Evolutionary conservation across 2,888 invertebrate genomes (phyloP).

Genomic region (Teleogryllus oceanicus): DNA sequence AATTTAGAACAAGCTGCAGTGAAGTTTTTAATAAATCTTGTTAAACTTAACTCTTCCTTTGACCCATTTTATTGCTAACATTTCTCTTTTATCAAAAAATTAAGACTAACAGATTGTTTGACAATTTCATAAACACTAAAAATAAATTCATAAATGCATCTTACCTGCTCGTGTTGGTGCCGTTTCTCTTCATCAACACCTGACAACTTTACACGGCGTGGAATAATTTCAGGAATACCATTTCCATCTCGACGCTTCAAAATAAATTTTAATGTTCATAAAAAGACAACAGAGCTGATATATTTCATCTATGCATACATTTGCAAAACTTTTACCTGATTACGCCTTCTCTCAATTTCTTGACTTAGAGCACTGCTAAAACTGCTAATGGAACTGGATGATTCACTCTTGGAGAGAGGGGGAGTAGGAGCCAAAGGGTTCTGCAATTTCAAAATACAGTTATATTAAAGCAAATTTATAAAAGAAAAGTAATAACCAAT

Average conservation of each 20-base stretch:
- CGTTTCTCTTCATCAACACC: conserved; percentile 59
- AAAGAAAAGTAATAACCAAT: too few relatives aligned
- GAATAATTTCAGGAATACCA: conserved; percentile 47
- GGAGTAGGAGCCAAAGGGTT: conserved; percentile 33
- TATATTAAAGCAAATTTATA: too few relatives aligned
- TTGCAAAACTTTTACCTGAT: conserved; percentile 54
- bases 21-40: too few relatives aligned
- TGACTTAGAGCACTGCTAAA: conserved; percentile 67
- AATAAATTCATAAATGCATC: too few relatives aligned
- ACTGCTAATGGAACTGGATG: conserved; percentile 50
- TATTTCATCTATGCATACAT: neutral
- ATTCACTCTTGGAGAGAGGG: conserved; percentile 46
- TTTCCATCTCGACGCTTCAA: conserved; percentile 39
- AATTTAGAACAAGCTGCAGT: too few relatives aligned
- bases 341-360: conserved; percentile 62
- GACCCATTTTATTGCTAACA: too few relatives aligned
- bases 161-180: conserved; percentile 63
- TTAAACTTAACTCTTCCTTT: too few relatives aligned
- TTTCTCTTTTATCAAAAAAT: too few relatives aligned
- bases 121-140: too few relatives aligned
- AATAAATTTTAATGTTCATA: neutral
- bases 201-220: conserved; percentile 49
- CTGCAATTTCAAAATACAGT: neutral
- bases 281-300: neutral
- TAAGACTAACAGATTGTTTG: too few relatives aligned